Percentiles rank a stretch among this genome's conserved stretches.
Conservation (phyloP, 2,113 vertebrate species). For the Mustelus asterias region DNA sequence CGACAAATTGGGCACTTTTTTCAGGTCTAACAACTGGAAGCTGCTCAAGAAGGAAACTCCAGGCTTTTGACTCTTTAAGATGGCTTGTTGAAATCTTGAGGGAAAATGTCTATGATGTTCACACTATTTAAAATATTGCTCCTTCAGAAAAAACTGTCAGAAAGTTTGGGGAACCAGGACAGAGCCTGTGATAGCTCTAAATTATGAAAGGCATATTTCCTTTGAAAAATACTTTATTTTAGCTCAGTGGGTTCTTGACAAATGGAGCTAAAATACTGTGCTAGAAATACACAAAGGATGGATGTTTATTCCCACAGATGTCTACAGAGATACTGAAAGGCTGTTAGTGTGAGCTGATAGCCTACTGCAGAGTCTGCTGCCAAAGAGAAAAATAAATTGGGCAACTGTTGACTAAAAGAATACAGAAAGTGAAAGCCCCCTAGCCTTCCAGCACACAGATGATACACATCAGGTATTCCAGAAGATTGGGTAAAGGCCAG, state of each 20-base stretch:
- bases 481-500: background rate
- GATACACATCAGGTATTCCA: background rate
- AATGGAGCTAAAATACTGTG: background rate
- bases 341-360: background rate
- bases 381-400: background rate
- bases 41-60: background rate
- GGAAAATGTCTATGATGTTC: background rate
- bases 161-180: background rate
- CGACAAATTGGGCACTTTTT: too few relatives aligned
- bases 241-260: background rate
- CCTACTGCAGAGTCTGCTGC: background rate
- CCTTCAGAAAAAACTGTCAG: background rate
- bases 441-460: background rate
- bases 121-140: background rate
- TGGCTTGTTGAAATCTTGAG: background rate
- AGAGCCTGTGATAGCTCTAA: background rate
- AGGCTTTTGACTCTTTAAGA: background rate
- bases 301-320: background rate
- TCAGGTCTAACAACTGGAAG: background rate
- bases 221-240: background rate
- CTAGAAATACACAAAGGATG: background rate
- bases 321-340: background rate
- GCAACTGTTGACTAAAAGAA: background rate
- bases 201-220: background rate
- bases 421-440: background rate